Evolutionary conservation across 2,888 invertebrate genomes (phyloP), one percentile per base, ranked within the genome.

Genomic region (Leptinotarsa rubiginosa): DNA sequence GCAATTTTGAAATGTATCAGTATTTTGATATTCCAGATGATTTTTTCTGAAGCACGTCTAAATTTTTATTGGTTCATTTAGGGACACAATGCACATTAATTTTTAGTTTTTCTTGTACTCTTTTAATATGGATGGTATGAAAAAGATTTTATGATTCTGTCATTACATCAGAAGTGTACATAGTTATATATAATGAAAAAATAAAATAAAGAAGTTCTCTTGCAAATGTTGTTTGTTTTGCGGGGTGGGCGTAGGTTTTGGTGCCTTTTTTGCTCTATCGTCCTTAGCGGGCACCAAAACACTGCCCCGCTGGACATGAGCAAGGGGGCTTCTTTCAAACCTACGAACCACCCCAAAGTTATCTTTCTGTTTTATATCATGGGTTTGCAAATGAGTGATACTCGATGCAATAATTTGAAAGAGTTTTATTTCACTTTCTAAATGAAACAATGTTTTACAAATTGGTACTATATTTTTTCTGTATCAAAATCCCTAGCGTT

Each of bases 241-340:
- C 87, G 87, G 87, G 87, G 87, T 86, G 87, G 87, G 85, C 86
- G 87, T 86, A 87, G 88, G 87, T 91, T 91, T 91, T 91, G 91
- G 91, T 91, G 91, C 88, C 87, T 86, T 86, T 86, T 84, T 87
- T 87, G 87, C 87, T 87, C 86, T 84, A 47, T 41, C 85, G 87
- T 86, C 86, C 86, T 84, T 86, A 86, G 87, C 87, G 88, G 88
- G 88, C 88, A 88, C 88, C 88, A 88, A 88, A 88, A 87, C 88
- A 86, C 87, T 87, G 87, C 87, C 88, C 88, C 86, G 87, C 87
- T 85, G 87, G 86, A 87, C 86, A 85, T 83, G 86, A 88, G 88
- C 88, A 88, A 88, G 88, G 84, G 87, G 88, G 87, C 87, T 87
- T 87, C 87, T 87, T 87, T 86, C 79, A 82, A 84, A 83, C 85